Percentiles rank a stretch among this genome's conserved stretches.
phyloP scores from a whole-genome alignment of 2,797 vertebrate species.

The Champsocephalus esox region DNA sequence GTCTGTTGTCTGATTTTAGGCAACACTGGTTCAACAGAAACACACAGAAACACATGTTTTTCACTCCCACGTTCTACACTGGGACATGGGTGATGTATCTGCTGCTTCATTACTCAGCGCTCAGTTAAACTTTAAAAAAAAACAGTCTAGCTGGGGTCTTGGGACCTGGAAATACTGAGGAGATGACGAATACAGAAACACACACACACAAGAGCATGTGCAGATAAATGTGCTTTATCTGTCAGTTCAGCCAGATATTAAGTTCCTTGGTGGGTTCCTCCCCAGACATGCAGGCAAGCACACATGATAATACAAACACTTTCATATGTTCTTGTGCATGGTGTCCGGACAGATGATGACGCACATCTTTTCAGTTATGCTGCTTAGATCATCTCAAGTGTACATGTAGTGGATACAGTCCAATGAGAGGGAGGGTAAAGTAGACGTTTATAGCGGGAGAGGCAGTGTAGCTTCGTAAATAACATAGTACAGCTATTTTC shows the following conservation, averaged over 20 bases:
- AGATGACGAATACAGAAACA: slow-evolving; percentile 31
- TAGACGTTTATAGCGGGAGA: not conserved
- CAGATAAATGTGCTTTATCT: slow-evolving; percentile 39
- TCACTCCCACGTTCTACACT: not conserved
- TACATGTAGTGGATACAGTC: not conserved
- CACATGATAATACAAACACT: not conserved
- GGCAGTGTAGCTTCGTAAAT: not conserved
- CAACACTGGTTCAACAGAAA: slow-evolving; percentile 28
- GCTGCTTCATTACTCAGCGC: slow-evolving; percentile 48
- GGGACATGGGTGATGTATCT: slow-evolving; percentile 33
- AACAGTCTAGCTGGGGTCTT: slow-evolving; percentile 18
- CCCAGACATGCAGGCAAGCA: not conserved
- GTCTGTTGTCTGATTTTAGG: too few species aligned
- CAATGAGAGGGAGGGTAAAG: not conserved
- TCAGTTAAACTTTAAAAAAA: too few species aligned
- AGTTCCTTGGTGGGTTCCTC: slow-evolving; percentile 19
- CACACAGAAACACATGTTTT: not conserved
- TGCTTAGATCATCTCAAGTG: not conserved
- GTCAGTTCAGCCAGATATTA: slow-evolving; percentile 43
- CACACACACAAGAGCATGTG: slow-evolving; percentile 1
- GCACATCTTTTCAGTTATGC: not conserved
- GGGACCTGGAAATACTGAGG: slow-evolving; percentile 46
- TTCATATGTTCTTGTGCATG: not conserved
- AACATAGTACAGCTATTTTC: too few species aligned
- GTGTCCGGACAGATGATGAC: not conserved